Conservation (phyloP, 2,888 invertebrate genomes). For the Lathronympha strigana region DNA sequence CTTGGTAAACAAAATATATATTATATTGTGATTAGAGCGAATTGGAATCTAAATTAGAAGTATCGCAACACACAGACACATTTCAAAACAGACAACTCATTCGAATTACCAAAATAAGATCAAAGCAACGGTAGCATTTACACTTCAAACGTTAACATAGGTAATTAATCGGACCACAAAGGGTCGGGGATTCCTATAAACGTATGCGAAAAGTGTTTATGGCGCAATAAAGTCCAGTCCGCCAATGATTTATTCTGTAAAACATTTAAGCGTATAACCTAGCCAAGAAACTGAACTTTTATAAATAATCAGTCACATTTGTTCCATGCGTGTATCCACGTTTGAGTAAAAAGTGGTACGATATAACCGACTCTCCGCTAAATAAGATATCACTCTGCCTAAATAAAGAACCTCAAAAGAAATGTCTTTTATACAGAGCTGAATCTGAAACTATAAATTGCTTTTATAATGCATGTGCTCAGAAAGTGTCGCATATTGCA, state of each 20-base stretch:
- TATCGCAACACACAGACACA: slow-evolving; percentile 20
- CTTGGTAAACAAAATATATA: slow-evolving; percentile 9
- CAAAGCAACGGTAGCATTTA: slow-evolving; percentile 37
- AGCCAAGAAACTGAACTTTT: too few species aligned
- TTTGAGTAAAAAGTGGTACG: too few species aligned
- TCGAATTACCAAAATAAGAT: slow-evolving; percentile 32
- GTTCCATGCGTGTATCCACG: too few species aligned
- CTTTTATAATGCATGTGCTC: too few species aligned
- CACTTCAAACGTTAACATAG: slow-evolving; percentile 39
- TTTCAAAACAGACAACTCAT: slow-evolving; percentile 22
- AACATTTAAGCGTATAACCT: too few species aligned
- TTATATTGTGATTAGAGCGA: not conserved
- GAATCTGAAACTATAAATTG: too few species aligned
- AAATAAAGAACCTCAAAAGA: too few species aligned
- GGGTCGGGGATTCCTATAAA: slow-evolving; percentile 26
- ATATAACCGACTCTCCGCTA: too few species aligned
- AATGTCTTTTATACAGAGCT: too few species aligned
- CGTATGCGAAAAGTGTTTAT: slow-evolving; percentile 37
- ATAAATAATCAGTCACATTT: too few species aligned
- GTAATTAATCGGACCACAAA: slow-evolving; percentile 38
- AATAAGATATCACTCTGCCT: too few species aligned
- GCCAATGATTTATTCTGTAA: slow-evolving; percentile 29
- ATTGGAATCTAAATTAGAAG: slow-evolving; percentile 8
- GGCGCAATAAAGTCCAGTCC: slow-evolving; percentile 29
- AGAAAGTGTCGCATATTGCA: too few species aligned